A percentile compares a stretch with the other conserved stretches of the same genome.
Conservation (phyloP, 2,113 vertebrate species). For the Dasyurus viverrinus region DNA sequence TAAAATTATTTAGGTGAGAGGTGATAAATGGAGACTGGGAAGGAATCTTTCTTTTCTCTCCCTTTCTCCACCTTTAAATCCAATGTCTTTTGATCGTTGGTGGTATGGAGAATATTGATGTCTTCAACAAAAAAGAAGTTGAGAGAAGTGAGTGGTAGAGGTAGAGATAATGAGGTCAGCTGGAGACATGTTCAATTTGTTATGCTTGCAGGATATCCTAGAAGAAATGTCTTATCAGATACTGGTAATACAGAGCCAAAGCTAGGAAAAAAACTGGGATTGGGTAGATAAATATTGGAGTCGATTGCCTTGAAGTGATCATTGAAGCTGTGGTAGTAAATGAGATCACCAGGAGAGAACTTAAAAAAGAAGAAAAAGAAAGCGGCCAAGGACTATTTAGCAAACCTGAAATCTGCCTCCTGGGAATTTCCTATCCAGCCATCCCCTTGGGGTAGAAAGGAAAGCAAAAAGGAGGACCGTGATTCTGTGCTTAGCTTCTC, state of each 20-base stretch:
- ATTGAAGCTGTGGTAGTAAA: background rate
- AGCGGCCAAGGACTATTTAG: background rate
- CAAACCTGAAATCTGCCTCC: background rate
- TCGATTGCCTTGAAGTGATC: background rate
- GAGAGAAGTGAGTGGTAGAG: background rate
- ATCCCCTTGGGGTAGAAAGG: background rate
- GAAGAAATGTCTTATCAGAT: background rate
- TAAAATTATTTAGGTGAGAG: background rate
- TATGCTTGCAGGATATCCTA: background rate
- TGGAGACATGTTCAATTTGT: background rate
- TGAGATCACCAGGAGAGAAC: background rate
- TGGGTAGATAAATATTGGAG: background rate
- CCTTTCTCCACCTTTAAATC: background rate
- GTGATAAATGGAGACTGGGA: background rate
- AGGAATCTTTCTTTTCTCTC: background rate
- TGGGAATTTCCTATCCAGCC: background rate
- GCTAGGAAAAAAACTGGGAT: background rate
- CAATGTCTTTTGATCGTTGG: background rate
- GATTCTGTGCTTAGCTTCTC: background rate
- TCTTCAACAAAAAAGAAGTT: background rate
- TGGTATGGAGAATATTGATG: background rate
- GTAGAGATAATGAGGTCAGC: background rate
- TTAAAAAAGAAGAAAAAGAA: background rate
- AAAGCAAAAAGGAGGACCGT: constrained; percentile 18
- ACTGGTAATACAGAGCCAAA: background rate